A percentile compares a stretch with the other conserved stretches of the same genome.
phyloP scores from a whole-genome alignment of 2,113 vertebrate genomes.

The Bostrychus sinensis region DNA sequence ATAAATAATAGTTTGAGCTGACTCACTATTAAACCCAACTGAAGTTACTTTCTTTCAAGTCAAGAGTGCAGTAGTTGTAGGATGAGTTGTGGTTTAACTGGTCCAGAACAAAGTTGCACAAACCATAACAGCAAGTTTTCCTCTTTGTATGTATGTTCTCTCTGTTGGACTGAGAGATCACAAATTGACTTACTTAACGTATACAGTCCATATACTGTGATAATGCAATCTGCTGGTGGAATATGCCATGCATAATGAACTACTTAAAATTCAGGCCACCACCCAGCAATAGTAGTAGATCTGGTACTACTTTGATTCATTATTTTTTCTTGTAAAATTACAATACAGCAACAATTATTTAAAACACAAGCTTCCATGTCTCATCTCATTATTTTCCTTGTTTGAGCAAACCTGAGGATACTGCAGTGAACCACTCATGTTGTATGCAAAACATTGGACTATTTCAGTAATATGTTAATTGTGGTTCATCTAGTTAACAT shows the following conservation, averaged over 20 bases:
- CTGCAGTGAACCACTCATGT: slow-evolving; percentile 37
- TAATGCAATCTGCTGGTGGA: too few species aligned
- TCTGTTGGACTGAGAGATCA: not conserved
- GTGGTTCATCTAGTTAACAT: slow-evolving; percentile 60
- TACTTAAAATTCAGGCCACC: too few species aligned
- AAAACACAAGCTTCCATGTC: not conserved
- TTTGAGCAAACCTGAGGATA: slow-evolving; percentile 20
- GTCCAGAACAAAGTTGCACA: too few species aligned
- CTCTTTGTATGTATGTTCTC: too few species aligned
- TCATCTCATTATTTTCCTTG: slow-evolving; percentile 9
- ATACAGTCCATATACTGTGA: too few species aligned
- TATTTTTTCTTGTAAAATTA: too few species aligned
- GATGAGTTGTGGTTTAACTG: not conserved
- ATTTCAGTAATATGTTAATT: slow-evolving; percentile 62
- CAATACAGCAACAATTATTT: slow-evolving; percentile 12
- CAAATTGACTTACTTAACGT: not conserved
- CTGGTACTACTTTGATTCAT: too few species aligned
- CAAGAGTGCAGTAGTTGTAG: slow-evolving; percentile 3
- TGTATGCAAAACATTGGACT: slow-evolving; percentile 19
- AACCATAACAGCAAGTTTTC: not conserved
- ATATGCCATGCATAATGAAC: not conserved
- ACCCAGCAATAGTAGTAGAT: too few species aligned
- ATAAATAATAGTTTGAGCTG: not conserved
- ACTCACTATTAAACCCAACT: slow-evolving; percentile 7
- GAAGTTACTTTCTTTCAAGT: slow-evolving; percentile 13